A percentile compares a stretch with the other conserved stretches of the same genome.
phyloP scores from a whole-genome alignment of 2,888 invertebrate species.

The Caenorhabditis wallacei region DNA sequence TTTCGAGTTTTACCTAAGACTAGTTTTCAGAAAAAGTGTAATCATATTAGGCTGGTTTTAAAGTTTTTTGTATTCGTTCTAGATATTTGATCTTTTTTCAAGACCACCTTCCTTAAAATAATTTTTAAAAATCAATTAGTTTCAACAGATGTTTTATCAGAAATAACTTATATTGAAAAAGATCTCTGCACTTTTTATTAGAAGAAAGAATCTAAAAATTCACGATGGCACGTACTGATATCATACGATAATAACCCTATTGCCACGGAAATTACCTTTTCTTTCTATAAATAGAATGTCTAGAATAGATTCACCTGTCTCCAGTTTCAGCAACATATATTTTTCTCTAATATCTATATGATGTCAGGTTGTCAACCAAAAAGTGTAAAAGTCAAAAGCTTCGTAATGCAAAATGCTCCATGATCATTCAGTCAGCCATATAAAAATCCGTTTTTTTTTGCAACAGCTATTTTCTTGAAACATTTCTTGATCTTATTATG shows the following conservation, averaged over 20 bases:
- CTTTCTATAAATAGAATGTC: background rate
- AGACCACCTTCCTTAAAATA: too few relatives aligned
- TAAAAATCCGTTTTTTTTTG: slow-evolving; percentile 18
- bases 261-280: background rate
- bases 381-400: slow-evolving; percentile 9
- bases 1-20: background rate
- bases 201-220: background rate
- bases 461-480: slow-evolving; percentile 13
- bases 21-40: background rate
- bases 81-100: background rate
- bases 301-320: slow-evolving; percentile 3
- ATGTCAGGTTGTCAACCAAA: slow-evolving; percentile 4
- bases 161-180: too few relatives aligned
- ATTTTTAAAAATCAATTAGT: background rate
- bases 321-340: background rate
- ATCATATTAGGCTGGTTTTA: too few relatives aligned
- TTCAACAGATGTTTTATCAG: background rate
- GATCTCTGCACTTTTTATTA: background rate
- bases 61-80: too few relatives aligned
- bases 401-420: slow-evolving; percentile 3
- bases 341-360: slow-evolving; percentile 1
- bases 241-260: too few relatives aligned
- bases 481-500: slow-evolving; percentile 25
- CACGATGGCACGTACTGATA: background rate
- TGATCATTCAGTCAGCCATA: slow-evolving; percentile 24